Conservation (phyloP, 2,888 invertebrate species). For the Phasia obesa region DNA sequence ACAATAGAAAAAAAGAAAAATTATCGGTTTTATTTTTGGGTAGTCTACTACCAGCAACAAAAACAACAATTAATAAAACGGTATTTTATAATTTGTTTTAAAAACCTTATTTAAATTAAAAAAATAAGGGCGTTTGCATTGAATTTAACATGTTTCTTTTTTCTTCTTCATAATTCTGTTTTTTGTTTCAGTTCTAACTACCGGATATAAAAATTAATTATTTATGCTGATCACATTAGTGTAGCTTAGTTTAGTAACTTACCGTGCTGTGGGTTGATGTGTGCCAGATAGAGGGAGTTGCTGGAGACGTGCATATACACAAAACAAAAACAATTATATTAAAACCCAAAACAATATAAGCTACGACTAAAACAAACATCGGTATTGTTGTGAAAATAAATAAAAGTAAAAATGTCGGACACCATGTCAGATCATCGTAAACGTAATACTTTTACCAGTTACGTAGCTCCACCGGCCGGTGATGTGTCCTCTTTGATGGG, state of each 20-base stretch:
- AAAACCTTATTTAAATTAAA: slow-evolving; percentile 5
- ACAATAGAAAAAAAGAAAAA: slow-evolving; percentile 37
- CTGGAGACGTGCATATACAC: slow-evolving; percentile 16
- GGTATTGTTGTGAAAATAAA: neutral
- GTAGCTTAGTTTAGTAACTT: slow-evolving; percentile 33
- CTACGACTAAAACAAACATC: neutral
- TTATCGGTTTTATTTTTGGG: slow-evolving; percentile 16
- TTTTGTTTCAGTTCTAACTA: slow-evolving; percentile 41
- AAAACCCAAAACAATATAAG: neutral
- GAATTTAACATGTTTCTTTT: slow-evolving; percentile 14
- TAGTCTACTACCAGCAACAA: slow-evolving; percentile 21
- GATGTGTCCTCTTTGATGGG: slow-evolving; percentile 71
- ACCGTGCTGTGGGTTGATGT: slow-evolving; percentile 32
- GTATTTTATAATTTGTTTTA: slow-evolving; percentile 42
- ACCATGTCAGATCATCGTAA: slow-evolving; percentile 72
- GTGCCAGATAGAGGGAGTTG: slow-evolving; percentile 41
- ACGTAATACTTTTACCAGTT: slow-evolving; percentile 79
- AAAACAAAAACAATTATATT: neutral
- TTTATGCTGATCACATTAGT: slow-evolving; percentile 67
- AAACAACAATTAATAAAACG: slow-evolving; percentile 50
- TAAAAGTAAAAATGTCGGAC: slow-evolving; percentile 51
- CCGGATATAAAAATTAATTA: slow-evolving; percentile 69
- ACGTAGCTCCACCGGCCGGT: slow-evolving; percentile 78
- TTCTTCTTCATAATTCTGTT: neutral
- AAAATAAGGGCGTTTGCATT: slow-evolving; percentile 64